A percentile compares a stretch with the other conserved stretches of the same genome.
Evolutionary conservation across 2,113 vertebrate species (phyloP).

Genomic region (Malurus melanocephalus): DNA sequence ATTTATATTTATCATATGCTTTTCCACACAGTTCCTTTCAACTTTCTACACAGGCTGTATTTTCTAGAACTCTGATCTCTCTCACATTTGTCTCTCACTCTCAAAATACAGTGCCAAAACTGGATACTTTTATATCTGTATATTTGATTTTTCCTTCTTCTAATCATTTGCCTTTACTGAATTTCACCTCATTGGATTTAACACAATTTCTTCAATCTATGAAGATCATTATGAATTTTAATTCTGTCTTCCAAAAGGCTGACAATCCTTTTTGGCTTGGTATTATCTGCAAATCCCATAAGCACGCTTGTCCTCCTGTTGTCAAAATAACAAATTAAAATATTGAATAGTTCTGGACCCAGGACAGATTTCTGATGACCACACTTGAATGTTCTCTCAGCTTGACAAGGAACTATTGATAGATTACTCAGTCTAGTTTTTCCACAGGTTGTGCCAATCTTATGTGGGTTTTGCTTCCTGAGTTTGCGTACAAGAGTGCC

Average conservation of each 20-base stretch:
- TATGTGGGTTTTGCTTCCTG: not conserved
- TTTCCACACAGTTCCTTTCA: not conserved
- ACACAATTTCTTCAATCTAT: not conserved
- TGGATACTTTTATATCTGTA: not conserved
- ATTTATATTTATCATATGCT: not conserved
- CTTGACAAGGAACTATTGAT: constrained; percentile 15
- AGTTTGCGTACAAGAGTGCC: not conserved
- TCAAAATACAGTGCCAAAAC: not conserved
- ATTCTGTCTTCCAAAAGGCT: not conserved
- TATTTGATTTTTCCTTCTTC: not conserved
- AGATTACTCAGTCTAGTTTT: not conserved
- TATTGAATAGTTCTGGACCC: not conserved
- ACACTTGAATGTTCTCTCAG: constrained; percentile 8
- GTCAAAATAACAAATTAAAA: constrained; percentile 31
- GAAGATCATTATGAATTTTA: not conserved
- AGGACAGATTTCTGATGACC: constrained; percentile 31
- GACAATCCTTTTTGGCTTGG: not conserved
- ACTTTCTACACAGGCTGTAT: not conserved
- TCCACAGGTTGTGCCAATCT: not conserved
- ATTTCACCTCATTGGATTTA: not conserved
- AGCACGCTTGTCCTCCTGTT: not conserved
- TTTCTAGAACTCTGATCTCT: not conserved
- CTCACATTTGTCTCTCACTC: not conserved
- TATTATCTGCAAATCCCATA: not conserved
- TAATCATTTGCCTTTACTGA: not conserved